phyloP scores from a whole-genome alignment of 64 coral and sea anemone genomes.

The Montipora foliosa region DNA sequence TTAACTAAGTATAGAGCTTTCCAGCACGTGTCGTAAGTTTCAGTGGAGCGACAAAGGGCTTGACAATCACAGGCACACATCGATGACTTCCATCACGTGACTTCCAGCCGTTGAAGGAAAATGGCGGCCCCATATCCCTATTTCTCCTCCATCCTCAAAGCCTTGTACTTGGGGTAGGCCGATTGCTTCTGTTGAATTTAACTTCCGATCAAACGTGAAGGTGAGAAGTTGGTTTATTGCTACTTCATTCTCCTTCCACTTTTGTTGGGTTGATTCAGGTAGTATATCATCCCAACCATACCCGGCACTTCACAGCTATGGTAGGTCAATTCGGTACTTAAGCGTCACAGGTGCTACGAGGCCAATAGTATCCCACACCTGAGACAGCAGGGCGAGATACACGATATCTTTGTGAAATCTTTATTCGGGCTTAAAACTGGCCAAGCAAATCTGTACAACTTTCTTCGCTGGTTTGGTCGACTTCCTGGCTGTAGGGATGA shows the following conservation, averaged over 20 bases:
- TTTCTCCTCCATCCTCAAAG: slow-evolving; percentile 48
- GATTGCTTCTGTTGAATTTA: slow-evolving; percentile 24
- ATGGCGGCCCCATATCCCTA: slow-evolving; percentile 39
- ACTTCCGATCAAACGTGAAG: not conserved
- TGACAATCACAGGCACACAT: slow-evolving; percentile 46
- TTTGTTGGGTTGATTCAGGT: not conserved
- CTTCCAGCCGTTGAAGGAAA: slow-evolving; percentile 58
- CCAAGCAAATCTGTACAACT: slow-evolving; percentile 34
- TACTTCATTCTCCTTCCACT: slow-evolving; percentile 32
- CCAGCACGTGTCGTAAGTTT: slow-evolving; percentile 53
- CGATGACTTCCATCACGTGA: slow-evolving; percentile 10
- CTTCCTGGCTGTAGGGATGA: slow-evolving; percentile 2
- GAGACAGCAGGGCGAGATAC: slow-evolving; percentile 34
- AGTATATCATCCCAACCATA: slow-evolving; percentile 46
- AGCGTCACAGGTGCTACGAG: slow-evolving; percentile 31
- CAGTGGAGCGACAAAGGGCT: slow-evolving; percentile 65
- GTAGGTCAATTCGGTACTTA: slow-evolving; percentile 43
- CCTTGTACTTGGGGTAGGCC: slow-evolving; percentile 37
- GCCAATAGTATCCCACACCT: slow-evolving; percentile 52
- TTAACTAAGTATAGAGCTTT: slow-evolving; percentile 34
- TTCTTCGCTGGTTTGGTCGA: slow-evolving; percentile 29
- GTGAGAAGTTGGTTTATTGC: slow-evolving; percentile 39
- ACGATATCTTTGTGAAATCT: slow-evolving; percentile 43
- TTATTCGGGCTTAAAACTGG: not conserved
- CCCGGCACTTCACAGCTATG: slow-evolving; percentile 54